A percentile compares a stretch with the other conserved stretches of the same genome.
Conservation (phyloP, 2,888 invertebrate species). For the Phortica okadai region DNA sequence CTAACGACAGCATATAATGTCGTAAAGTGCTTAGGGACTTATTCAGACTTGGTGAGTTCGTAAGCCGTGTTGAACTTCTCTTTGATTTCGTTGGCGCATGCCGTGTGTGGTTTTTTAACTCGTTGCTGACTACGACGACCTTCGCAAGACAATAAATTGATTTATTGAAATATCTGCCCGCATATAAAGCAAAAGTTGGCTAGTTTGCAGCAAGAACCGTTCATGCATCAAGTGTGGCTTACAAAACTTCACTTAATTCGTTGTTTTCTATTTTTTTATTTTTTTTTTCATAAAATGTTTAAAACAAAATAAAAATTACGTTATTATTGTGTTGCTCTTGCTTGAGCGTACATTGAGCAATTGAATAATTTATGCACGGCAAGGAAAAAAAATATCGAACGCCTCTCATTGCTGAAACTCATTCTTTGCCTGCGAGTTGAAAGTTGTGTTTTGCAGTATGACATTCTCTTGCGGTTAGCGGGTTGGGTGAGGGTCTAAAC, state of each 20-base stretch:
- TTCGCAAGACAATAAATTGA: constrained; percentile 11
- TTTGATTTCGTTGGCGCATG: not conserved
- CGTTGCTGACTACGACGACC: not conserved
- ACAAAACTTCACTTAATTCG: too few relatives aligned
- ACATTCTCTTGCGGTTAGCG: not conserved
- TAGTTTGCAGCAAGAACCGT: too few relatives aligned
- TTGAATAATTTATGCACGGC: too few relatives aligned
- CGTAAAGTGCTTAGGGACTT: too few relatives aligned
- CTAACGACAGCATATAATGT: too few relatives aligned
- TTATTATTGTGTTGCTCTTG: not conserved
- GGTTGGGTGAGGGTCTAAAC: not conserved
- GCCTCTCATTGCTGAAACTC: not conserved
- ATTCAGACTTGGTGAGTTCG: too few relatives aligned
- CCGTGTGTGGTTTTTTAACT: not conserved
- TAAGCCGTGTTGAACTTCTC: not conserved
- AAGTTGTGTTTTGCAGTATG: not conserved
- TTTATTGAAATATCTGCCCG: not conserved
- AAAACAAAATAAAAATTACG: not conserved
- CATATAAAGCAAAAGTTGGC: too few relatives aligned
- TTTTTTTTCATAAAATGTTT: not conserved
- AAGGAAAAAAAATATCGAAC: too few relatives aligned
- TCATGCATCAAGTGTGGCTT: too few relatives aligned
- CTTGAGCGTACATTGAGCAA: not conserved
- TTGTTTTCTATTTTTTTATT: too few relatives aligned
- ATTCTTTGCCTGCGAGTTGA: not conserved